A percentile compares a stretch with the other conserved stretches of the same genome.
Conservation (phyloP, 2,797 vertebrate genomes). For the Passerculus sandwichensis region DNA sequence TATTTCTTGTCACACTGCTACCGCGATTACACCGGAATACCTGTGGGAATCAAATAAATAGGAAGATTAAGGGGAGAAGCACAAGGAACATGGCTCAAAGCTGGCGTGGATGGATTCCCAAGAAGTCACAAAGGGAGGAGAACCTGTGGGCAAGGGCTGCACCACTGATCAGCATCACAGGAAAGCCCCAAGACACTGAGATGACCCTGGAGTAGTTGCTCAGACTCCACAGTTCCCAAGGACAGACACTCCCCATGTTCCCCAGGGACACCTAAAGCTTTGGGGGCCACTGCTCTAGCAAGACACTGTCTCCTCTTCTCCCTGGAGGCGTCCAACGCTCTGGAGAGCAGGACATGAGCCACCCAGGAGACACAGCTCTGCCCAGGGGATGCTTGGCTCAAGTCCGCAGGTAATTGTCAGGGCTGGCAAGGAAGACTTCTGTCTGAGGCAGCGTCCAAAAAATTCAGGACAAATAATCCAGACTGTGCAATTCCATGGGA, state of each 20-base stretch:
- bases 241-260: accelerated
- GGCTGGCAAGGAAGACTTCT: slow-evolving; percentile 42
- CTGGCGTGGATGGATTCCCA: not conserved
- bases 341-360: accelerated
- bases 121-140: not conserved
- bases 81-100: not conserved
- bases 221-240: not conserved
- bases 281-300: not conserved
- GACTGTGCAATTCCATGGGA: not conserved
- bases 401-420: not conserved
- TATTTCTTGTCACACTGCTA: not conserved
- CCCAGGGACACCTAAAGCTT: not conserved
- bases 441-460: not conserved
- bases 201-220: not conserved
- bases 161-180: not conserved
- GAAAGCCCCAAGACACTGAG: not conserved
- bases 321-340: not conserved
- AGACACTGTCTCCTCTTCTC: not conserved
- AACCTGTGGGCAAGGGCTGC: not conserved
- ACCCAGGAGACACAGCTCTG: not conserved
- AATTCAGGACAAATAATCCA: not conserved
- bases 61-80: not conserved
- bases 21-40: not conserved
- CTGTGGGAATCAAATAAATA: not conserved
- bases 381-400: not conserved